Conservation (phyloP, 1,140 invertebrate species). For the Prorops nasuta region DNA sequence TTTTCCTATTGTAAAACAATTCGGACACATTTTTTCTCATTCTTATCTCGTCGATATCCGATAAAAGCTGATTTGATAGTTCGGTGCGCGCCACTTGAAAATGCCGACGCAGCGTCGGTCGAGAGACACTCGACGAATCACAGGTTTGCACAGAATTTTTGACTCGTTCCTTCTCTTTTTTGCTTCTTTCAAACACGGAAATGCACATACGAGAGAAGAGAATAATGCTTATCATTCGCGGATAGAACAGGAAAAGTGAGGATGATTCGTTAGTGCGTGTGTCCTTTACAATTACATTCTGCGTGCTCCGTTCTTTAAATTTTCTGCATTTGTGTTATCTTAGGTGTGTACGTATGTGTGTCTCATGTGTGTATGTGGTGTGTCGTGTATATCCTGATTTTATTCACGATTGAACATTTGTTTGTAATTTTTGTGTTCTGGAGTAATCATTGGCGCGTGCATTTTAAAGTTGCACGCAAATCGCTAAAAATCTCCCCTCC, state of each 20-base stretch:
- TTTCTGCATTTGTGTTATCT: slow-evolving; percentile 20
- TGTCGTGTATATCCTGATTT: no score
- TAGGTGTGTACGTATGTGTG: slow-evolving; percentile 12
- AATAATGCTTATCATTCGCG: no score
- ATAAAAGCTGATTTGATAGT: slow-evolving; percentile 13
- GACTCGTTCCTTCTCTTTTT: no score
- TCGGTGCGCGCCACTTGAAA: no score
- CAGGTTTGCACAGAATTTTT: no score
- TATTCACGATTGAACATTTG: no score
- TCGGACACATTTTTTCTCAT: slow-evolving; percentile 13
- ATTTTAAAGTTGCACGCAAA: slow-evolving; percentile 49
- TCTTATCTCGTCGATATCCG: slow-evolving; percentile 16
- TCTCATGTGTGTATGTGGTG: no score
- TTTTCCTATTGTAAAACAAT: slow-evolving; percentile 11
- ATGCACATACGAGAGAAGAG: no score
- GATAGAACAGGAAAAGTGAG: no score
- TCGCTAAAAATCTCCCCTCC: slow-evolving; percentile 46
- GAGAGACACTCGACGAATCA: no score
- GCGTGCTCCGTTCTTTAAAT: slow-evolving; percentile 43
- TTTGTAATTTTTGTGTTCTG: slow-evolving; percentile 39
- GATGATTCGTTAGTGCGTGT: slow-evolving; percentile 31
- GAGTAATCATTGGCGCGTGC: slow-evolving; percentile 44
- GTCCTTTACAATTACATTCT: slow-evolving; percentile 32
- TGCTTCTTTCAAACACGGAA: no score
- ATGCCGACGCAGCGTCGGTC: no score